These are phyloP conservation scores for Miichthys miiuy DNA, from an alignment of 2,797 vertebrate species.

Conservation along the genomic window DNA sequence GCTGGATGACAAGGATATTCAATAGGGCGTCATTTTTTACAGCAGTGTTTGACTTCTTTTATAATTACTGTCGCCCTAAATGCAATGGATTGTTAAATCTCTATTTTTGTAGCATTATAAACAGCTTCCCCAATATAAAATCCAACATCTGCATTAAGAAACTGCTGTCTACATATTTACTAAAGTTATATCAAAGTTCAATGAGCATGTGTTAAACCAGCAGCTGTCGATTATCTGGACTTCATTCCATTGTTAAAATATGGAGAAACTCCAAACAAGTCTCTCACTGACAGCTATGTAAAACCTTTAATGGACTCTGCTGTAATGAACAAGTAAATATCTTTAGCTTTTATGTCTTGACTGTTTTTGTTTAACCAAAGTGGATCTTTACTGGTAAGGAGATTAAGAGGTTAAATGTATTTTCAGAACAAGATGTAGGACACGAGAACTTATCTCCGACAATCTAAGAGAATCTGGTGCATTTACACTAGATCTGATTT, in stretches of 20 bases:
- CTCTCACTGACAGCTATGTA: conserved; percentile 38
- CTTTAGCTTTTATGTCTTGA: conserved; percentile 46
- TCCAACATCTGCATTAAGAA: conserved; percentile 36
- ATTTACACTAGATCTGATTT: background rate
- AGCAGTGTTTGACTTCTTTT: conserved; percentile 27
- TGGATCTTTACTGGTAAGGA: background rate
- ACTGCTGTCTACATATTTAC: conserved; percentile 22
- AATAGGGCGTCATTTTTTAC: conserved; percentile 20
- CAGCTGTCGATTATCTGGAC: too few relatives aligned
- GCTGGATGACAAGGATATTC: conserved; percentile 20
- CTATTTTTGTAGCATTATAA: conserved; percentile 61
- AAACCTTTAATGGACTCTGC: conserved; percentile 55
- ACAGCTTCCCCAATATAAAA: conserved; percentile 24
- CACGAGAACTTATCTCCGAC: background rate
- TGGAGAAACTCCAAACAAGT: conserved; percentile 16
- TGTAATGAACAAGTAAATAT: conserved; percentile 60
- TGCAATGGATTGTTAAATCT: conserved; percentile 37
- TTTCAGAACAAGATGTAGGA: background rate
- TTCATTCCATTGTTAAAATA: conserved; percentile 1
- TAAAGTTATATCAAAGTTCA: conserved; percentile 6
- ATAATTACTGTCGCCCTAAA: conserved; percentile 17
- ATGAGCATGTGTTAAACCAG: background rate
- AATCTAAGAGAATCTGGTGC: background rate
- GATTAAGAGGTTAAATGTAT: background rate
- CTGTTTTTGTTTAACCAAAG: conserved; percentile 14